These are phyloP conservation scores for Asbolus verrucosus DNA, from an alignment of 1,140 invertebrate species.

Conservation along the genomic window DNA sequence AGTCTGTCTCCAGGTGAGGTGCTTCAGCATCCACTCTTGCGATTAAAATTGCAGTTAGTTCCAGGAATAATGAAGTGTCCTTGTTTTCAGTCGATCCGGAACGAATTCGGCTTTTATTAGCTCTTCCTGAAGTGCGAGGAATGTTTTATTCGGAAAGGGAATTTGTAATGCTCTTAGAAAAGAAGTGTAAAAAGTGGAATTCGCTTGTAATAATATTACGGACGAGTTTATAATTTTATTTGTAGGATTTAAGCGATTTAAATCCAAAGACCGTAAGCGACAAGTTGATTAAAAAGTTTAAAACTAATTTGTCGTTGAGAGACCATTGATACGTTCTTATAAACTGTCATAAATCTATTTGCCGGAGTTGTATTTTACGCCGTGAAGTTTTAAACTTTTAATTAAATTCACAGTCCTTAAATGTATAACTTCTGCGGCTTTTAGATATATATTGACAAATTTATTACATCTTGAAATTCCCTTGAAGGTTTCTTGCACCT, in stretches of 20 bases:
- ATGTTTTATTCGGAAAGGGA: conserved; percentile 19
- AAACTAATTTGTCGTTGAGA: conserved; percentile 56
- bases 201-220: conserved; percentile 44
- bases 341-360: conserved; percentile 57
- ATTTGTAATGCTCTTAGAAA: conserved; percentile 25
- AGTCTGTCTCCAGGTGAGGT: too few relatives aligned
- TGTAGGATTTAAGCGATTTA: conserved; percentile 53
- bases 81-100: conserved; percentile 15
- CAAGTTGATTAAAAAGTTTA: conserved; percentile 59
- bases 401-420: conserved; percentile 53
- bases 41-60: too few relatives aligned
- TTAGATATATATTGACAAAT: conserved; percentile 49
- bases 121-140: conserved; percentile 14
- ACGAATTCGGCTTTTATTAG: conserved; percentile 29
- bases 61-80: conserved; percentile 5
- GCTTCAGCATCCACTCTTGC: too few relatives aligned
- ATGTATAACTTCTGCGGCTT: conserved; percentile 48
- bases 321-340: conserved; percentile 56
- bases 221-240: conserved; percentile 55
- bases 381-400: conserved; percentile 53
- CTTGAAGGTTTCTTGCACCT: conserved; percentile 21
- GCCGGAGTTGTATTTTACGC: conserved; percentile 48
- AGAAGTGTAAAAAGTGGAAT: conserved; percentile 28
- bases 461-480: conserved; percentile 39
- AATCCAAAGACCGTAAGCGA: conserved; percentile 52